phyloP scores from a whole-genome alignment of 2,888 invertebrate species.

The Cephus sareptanus region DNA sequence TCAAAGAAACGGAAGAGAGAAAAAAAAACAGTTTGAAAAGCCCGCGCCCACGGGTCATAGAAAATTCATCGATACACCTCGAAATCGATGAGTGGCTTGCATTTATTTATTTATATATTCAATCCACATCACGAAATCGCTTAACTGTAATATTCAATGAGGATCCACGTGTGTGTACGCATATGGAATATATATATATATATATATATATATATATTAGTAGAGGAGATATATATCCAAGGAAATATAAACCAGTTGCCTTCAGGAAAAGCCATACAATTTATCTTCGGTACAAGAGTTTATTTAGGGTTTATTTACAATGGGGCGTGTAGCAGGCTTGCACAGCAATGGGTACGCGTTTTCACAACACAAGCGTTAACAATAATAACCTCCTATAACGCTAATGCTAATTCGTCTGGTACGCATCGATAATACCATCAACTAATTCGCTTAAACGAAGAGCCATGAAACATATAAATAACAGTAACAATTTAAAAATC shows the following conservation, averaged over 20 bases:
- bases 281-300: constrained; percentile 58
- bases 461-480: constrained; percentile 59
- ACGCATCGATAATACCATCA: not conserved
- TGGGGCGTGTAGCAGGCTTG: constrained; percentile 46
- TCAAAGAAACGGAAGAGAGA: not conserved
- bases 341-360: constrained; percentile 52
- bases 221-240: not conserved
- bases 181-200: not conserved
- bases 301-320: constrained; percentile 57
- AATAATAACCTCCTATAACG: constrained; percentile 53
- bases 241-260: not conserved
- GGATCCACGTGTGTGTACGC: not conserved
- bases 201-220: not conserved
- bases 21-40: not conserved
- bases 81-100: not conserved
- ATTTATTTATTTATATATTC: not conserved
- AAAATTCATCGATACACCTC: not conserved
- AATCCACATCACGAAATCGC: not conserved
- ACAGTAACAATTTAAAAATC: constrained; percentile 55
- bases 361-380: constrained; percentile 59
- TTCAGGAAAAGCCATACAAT: not conserved
- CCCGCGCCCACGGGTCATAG: not conserved
- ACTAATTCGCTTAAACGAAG: constrained; percentile 40
- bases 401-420: constrained; percentile 51
- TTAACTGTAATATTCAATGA: no score